Base-by-base conservation (phyloP, 1,140 invertebrate species). In the Drosophila sturtevanti region DNA sequence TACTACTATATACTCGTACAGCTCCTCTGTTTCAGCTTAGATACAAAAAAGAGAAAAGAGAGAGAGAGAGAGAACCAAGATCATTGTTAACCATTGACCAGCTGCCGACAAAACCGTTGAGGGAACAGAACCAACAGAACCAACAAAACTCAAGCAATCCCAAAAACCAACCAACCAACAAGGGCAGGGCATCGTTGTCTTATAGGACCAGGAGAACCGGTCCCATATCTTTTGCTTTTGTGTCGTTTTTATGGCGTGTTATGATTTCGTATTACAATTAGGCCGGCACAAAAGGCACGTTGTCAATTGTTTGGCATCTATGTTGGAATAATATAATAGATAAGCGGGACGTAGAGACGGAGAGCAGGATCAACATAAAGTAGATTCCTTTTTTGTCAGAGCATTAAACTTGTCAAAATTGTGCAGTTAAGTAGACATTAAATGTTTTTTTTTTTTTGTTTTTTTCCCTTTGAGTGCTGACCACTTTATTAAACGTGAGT, bases 181-280 rank as follows among this genome's bases (percentile, higher is more conserved):
- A 56, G 54, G 31, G 22, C 54, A 56, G 14, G 54, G 54, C 72
- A 54, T 63, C 63, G 55, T 35, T 4, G 34, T 74, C 58, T 77
- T 87, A 31, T 31, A 63, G 80, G 55, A 44, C 44, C 52, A 48
- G 41, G 41, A 66, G 72, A 76, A 77, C 73, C 74, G 74, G 73
- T 77, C 73, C 62, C 70, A 71, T 78, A 63, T 87, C 51, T 62
- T 24, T 63, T 59, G 63, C 63, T 68, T 70, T 77, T 87, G 75
- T 87, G 75, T 89, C 79, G 65, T 82, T 87, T 85, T 87, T 82
- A 87, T 87, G 82, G 84, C 82, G 82, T 87, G 82, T 87, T 87
- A 87, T 87, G 82, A 87, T 87, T 89, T 79, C 82, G 82, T 79
- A 77, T 87, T 87, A 87, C 84, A 87, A 87, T 87, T 87, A 87